Base-by-base conservation (phyloP, 2,113 vertebrate species). In the Bolborhynchus lineola region DNA sequence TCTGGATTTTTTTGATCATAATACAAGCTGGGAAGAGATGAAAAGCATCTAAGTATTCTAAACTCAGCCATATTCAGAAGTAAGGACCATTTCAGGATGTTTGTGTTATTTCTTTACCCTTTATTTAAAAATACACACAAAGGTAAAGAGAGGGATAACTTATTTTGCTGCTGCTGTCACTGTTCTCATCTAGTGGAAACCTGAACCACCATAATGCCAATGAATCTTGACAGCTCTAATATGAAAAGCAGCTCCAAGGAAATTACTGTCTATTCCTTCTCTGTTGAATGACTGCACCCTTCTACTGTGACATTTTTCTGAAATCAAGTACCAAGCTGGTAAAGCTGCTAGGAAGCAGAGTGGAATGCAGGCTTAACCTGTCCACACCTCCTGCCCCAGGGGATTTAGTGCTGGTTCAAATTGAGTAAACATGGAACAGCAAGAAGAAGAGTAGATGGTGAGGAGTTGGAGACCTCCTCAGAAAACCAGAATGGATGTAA, bases 231-330 rank as follows among this genome's bases (percentile, higher is more conserved):
- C 88, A 77, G 42, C 76, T 80, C 10, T 67, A 46, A 86, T 84
- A 88, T n/a, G 92, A 93, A 84, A 93, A 86, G 17, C 77, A 55
- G 85, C 49, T 94, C 24, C 71, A 92, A 94, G 53, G 52, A 97
- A 87, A 60, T 78, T 64, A 85, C 49, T 57, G 20, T 31, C 20
- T 78, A 87, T 70, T 95, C 29, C 42, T 50, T 46, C 19, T 64
- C 52, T 77, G 39, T 47, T n/a, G 59, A 78, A 93, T 69, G 13
- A 33, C 35, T 77, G 13, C 33, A 44, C 37, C 3, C 11, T 92
- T 90, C 63, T 24, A 74, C 11, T 50, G 52, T 62, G 28, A 26
- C 60, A 69, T 70, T 76, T 96, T 93, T 62, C 63, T 71, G 50
- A 85, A 94, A 79, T 85, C 17, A 74, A 79, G 42, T 18, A 86